Evolutionary conservation across 2,797 vertebrate genomes (phyloP), one percentile per base, ranked within the genome.

Genomic region (Ptychobarbus kaznakovi): DNA sequence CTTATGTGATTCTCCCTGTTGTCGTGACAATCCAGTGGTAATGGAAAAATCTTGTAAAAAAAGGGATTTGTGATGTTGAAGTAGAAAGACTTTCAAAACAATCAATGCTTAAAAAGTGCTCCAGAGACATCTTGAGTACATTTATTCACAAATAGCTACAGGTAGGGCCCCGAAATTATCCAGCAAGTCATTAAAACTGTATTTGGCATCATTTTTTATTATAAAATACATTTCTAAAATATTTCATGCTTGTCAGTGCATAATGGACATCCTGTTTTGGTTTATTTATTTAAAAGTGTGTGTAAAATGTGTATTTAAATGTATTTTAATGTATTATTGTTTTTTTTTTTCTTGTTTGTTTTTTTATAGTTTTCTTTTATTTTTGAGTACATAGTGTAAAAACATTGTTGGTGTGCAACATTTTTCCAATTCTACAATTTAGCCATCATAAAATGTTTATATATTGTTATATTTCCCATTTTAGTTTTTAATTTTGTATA

Each of bases 1-100:
- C 40, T 76, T 66, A 56, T 56, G 2, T 28, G 46, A 77, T 77
- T 84, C 35, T 84, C 16, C 22, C 46, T 42, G 82, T 22, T 83
- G 73, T 40, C 4, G 13, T 20, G 28, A 76, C 73, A 68, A 68
- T 77, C 63, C 46, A 13, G 22, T 42, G 35, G 15, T 68, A 83
- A 65, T 38, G 28, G 53, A 28, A 53, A 68, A 18, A 69, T n/a
- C n/a, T 65, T 28, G 22, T 79, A 4, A 38, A 77, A 12, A 61
- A 61, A 25, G 7, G 12, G 20, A 77, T 65, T 75, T 63, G 18
- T 73, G 7, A 25, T 69, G 22, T 16, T n/a, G 46, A 70, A 42
- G 22, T 40, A 28, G 10, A 74, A 63, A 38, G 56, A 65, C 7
- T 65, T 18, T 49, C 8, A 49, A 46, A 13, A 51, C 28, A 28